A percentile compares a stretch with the other conserved stretches of the same genome.
Conservation (phyloP, 2,888 invertebrate species). For the Tiphia femorata region DNA sequence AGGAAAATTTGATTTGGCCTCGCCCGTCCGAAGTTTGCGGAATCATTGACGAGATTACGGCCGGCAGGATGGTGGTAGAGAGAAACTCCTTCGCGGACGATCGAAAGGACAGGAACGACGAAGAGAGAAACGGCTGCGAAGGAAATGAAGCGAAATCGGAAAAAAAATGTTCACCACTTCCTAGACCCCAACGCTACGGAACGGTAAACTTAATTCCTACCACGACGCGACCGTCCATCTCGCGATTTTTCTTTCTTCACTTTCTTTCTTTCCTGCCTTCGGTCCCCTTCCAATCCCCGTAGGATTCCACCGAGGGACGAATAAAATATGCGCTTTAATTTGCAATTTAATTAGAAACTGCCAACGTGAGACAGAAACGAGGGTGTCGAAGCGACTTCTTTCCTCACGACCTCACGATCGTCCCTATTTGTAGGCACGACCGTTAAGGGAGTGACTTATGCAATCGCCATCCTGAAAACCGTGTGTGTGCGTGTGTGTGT, state of each 20-base stretch:
- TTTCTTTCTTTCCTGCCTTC: not conserved
- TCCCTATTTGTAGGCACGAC: too few species aligned
- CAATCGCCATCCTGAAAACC: too few species aligned
- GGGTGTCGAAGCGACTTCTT: too few species aligned
- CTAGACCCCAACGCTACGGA: conserved; percentile 2
- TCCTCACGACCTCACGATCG: too few species aligned
- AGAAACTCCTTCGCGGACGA: not conserved
- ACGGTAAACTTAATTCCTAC: conserved; percentile 38
- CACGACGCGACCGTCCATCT: conserved; percentile 14
- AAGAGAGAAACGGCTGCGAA: too few species aligned
- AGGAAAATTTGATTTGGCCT: conserved; percentile 40
- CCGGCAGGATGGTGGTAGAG: not conserved
- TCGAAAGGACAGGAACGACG: too few species aligned
- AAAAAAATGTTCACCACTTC: conserved; percentile 10
- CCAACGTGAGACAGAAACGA: conserved; percentile 18
- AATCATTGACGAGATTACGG: conserved; percentile 45
- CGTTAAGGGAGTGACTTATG: too few species aligned
- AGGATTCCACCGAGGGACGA: conserved; percentile 28
- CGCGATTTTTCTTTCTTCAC: conserved; percentile 9
- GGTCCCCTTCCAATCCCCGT: conserved; percentile 8
- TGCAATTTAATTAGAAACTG: conserved; percentile 58
- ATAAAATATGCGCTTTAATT: conserved; percentile 58
- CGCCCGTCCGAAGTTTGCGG: conserved; percentile 32
- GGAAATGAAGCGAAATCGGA: not conserved
- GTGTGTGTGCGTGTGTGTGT: too few species aligned